A percentile compares a stretch with the other conserved stretches of the same genome.
These are phyloP conservation scores for Delichon dasypus DNA, from an alignment of 2,797 vertebrate species.

Conservation along the genomic window DNA sequence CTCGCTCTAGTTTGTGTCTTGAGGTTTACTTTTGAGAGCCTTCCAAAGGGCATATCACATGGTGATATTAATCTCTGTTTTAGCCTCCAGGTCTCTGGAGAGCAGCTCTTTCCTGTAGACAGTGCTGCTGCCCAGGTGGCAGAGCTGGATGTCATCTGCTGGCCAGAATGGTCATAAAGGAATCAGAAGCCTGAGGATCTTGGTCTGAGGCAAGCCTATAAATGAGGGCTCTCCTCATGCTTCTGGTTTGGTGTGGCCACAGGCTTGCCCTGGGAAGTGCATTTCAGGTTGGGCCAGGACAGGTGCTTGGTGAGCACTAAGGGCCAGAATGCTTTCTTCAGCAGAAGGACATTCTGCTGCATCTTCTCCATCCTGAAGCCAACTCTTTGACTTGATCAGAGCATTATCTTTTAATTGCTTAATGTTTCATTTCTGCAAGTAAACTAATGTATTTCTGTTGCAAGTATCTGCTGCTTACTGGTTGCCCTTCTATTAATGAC, in stretches of 20 bases:
- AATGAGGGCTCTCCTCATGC: background rate
- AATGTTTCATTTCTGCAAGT: background rate
- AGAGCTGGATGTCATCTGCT: background rate
- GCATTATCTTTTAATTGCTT: background rate
- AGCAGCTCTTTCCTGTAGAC: background rate
- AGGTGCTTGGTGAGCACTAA: background rate
- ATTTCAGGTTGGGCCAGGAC: background rate
- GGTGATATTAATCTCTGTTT: background rate
- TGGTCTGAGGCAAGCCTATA: background rate
- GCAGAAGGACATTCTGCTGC: background rate
- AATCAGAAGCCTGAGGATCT: background rate
- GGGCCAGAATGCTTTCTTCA: background rate
- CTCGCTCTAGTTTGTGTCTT: background rate
- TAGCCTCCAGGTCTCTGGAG: background rate
- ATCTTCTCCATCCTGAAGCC: background rate
- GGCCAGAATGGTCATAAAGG: background rate
- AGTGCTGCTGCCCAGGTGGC: background rate
- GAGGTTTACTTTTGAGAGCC: background rate
- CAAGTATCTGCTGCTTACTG: background rate
- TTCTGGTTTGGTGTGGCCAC: background rate
- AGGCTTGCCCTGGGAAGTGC: background rate
- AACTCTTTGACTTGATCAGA: background rate
- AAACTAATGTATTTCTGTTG: background rate
- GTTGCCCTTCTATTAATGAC: background rate
- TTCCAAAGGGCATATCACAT: fast-evolving